Percentiles rank a stretch among this genome's conserved stretches.
phyloP scores from a whole-genome alignment of 53 echinoderm and acorn worm genomes.

The Henricia sp. region DNA sequence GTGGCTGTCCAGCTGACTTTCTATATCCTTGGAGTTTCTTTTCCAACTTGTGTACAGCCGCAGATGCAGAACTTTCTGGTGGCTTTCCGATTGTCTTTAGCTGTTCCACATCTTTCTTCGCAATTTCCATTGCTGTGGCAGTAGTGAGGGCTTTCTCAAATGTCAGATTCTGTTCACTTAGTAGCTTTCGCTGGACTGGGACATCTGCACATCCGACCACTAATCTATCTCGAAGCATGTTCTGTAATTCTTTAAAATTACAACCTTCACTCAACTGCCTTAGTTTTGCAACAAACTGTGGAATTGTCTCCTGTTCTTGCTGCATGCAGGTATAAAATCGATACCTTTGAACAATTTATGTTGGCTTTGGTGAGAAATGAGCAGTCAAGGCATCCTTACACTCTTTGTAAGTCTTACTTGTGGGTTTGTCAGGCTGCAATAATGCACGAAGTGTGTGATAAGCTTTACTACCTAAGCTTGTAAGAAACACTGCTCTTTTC shows the following conservation, averaged over 20 bases:
- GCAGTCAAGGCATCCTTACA: not conserved
- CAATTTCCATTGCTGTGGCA: conserved; percentile 24
- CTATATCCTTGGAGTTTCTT: not conserved
- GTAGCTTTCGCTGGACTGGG: not conserved
- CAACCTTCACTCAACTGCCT: conserved; percentile 5
- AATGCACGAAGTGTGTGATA: conserved; percentile 56
- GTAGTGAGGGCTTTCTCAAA: conserved; percentile 15
- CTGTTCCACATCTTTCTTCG: conserved; percentile 3
- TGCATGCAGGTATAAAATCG: not conserved
- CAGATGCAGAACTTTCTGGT: not conserved
- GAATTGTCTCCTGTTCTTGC: not conserved
- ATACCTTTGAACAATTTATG: not conserved
- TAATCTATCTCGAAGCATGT: conserved; percentile 1
- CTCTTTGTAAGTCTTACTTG: not conserved
- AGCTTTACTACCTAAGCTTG: conserved; percentile 57
- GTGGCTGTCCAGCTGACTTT: not conserved
- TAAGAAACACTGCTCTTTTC: conserved; percentile 52
- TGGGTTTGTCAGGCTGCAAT: conserved; percentile 60
- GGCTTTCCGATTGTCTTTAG: not conserved
- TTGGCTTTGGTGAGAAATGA: not conserved
- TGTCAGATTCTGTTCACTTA: not conserved
- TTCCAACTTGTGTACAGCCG: not conserved
- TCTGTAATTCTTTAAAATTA: not conserved
- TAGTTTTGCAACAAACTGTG: conserved; percentile 7
- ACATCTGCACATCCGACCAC: not conserved